Evolutionary conservation across 2,888 invertebrate species (phyloP).

Genomic region (Tridacna crocea): DNA sequence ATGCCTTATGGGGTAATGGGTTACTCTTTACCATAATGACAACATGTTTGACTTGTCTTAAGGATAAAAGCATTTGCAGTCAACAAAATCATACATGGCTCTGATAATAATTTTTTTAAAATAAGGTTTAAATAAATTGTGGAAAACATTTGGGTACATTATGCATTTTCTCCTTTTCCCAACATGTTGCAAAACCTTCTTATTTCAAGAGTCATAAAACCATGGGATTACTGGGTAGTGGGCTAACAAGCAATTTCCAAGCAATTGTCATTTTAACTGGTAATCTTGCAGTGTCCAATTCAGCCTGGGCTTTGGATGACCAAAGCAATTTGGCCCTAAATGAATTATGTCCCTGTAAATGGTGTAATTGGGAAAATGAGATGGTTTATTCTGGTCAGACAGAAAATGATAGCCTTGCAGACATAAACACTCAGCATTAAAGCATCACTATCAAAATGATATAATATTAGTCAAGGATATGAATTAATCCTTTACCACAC

Average conservation of each 20-base stretch:
- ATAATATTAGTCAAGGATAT: not conserved
- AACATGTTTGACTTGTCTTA: no score
- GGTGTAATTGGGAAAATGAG: conserved; percentile 27
- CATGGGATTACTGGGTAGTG: not conserved
- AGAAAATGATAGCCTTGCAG: conserved; percentile 11
- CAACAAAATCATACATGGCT: no score
- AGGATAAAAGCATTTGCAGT: no score
- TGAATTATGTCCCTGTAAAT: conserved; percentile 22
- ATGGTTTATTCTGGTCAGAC: conserved; percentile 19
- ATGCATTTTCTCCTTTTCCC: no score
- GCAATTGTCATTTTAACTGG: conserved; percentile 8
- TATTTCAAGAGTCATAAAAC: no score
- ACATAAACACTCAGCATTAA: conserved; percentile 4
- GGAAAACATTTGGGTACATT: no score
- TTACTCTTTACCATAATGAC: no score
- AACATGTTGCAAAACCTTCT: no score
- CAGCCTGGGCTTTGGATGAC: conserved; percentile 2
- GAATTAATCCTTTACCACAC: no score
- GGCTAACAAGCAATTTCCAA: conserved; percentile 11
- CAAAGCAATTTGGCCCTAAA: conserved; percentile 26
- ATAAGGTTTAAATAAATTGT: no score
- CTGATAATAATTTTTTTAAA: no score
- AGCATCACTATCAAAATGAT: not conserved
- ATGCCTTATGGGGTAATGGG: no score
- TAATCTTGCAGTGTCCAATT: conserved; percentile 11